Evolutionary conservation across 2,888 invertebrate species (phyloP).

Genomic region (Troglohyphantes excavatus): DNA sequence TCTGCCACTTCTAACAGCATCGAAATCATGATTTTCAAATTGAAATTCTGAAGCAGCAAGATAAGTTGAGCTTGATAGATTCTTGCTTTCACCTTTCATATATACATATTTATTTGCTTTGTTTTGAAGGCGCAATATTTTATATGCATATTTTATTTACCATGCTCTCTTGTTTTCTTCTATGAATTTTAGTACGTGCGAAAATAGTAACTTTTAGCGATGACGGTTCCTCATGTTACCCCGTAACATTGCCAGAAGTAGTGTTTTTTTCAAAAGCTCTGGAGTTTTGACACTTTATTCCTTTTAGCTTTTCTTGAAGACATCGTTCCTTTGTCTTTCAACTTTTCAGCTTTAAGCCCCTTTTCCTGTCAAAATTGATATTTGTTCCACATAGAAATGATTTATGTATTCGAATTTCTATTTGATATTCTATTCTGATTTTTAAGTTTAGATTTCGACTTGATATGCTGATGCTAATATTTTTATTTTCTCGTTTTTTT

Average conservation of each 20-base stretch:
- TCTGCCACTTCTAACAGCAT: too few relatives aligned
- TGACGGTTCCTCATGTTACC: neutral
- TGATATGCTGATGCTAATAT: too few relatives aligned
- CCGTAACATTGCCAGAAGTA: neutral
- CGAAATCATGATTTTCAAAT: too few relatives aligned
- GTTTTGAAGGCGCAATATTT: too few relatives aligned
- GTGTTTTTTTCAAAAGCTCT: neutral
- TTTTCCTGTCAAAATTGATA: slow-evolving; percentile 15
- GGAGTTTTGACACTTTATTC: slow-evolving; percentile 11
- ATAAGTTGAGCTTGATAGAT: neutral
- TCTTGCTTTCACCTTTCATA: neutral
- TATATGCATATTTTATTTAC: neutral
- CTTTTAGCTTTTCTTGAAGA: slow-evolving; percentile 8
- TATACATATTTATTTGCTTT: neutral
- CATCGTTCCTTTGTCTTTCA: neutral
- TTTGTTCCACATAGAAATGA: neutral
- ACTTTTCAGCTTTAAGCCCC: neutral
- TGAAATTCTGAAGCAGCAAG: too few relatives aligned
- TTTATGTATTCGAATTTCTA: slow-evolving; percentile 3
- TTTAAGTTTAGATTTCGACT: neutral
- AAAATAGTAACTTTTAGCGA: neutral
- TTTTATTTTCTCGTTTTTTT: too few relatives aligned
- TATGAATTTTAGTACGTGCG: neutral
- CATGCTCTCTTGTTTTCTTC: neutral
- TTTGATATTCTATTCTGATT: neutral